Evolutionary conservation across 2,113 vertebrate genomes (phyloP).

Genomic region (Argyrosomus japonicus): DNA sequence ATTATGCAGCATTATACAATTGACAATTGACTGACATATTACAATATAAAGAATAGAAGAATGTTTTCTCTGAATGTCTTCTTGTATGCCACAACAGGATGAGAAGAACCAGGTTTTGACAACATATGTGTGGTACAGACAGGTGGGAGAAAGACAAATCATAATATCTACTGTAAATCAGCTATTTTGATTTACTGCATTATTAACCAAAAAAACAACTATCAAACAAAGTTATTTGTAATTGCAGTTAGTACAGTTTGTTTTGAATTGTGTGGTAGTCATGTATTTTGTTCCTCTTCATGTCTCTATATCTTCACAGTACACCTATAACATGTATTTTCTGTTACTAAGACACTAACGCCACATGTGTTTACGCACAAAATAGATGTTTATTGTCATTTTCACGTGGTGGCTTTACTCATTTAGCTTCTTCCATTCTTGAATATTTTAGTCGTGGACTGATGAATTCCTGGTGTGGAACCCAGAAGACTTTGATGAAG

Average conservation of each 20-base stretch:
- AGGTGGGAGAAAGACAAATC: conserved; percentile 83
- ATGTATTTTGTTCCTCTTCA: not conserved
- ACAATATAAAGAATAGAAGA: not conserved
- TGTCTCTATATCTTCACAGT: not conserved
- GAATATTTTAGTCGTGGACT: conserved; percentile 87
- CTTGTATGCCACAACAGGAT: conserved; percentile 83
- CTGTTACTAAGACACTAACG: not conserved
- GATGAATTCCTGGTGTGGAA: conserved; percentile 97
- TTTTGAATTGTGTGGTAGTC: not conserved
- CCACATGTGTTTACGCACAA: too few species aligned
- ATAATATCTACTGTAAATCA: too few species aligned
- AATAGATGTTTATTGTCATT: not conserved
- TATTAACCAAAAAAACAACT: not conserved
- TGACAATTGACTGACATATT: too few species aligned
- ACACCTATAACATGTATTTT: not conserved
- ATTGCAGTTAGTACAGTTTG: not conserved
- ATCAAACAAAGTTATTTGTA: too few species aligned
- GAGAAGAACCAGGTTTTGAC: conserved; percentile 99
- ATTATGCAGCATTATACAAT: too few species aligned
- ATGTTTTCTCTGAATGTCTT: not conserved
- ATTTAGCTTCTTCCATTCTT: not conserved
- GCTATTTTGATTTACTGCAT: not conserved
- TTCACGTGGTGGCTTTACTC: not conserved
- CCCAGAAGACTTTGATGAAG: conserved; percentile 90
- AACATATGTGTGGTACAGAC: conserved; percentile 98